Evolutionary conservation across 2,113 vertebrate genomes (phyloP).

Genomic region (Anseranas semipalmata): DNA sequence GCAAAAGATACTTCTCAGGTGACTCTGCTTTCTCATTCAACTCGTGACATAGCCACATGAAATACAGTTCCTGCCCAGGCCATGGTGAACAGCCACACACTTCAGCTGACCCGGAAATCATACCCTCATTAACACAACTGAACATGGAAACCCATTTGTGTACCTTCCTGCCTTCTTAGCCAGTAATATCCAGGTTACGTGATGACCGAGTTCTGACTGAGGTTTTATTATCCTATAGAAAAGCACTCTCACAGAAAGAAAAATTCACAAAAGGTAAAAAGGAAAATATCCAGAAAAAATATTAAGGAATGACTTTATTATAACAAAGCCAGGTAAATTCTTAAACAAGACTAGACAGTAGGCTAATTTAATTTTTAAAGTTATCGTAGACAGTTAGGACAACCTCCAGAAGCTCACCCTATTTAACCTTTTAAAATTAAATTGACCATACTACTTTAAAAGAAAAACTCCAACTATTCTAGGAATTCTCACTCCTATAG

Average conservation of each 20-base stretch:
- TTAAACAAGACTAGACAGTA: neutral
- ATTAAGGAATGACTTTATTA: neutral
- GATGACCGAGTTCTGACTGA: neutral
- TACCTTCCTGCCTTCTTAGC: neutral
- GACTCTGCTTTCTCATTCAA: neutral
- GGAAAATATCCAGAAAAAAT: neutral
- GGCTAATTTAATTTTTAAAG: neutral
- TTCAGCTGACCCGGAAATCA: neutral
- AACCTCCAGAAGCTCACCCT: neutral
- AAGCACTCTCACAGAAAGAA: neutral
- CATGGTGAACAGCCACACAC: neutral
- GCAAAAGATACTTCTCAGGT: neutral
- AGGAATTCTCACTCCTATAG: neutral
- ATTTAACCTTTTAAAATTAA: neutral
- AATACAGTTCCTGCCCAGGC: neutral
- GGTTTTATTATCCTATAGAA: neutral
- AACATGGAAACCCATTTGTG: neutral
- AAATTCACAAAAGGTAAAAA: neutral
- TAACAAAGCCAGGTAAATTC: neutral
- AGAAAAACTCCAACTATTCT: neutral
- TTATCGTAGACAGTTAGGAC: neutral
- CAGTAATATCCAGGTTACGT: neutral
- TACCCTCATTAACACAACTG: neutral
- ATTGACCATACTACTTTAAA: neutral
- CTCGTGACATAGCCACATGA: rapidly evolving